These are phyloP conservation scores for Harpalus rufipes DNA, from an alignment of 2,888 invertebrate species.

Conservation along the genomic window DNA sequence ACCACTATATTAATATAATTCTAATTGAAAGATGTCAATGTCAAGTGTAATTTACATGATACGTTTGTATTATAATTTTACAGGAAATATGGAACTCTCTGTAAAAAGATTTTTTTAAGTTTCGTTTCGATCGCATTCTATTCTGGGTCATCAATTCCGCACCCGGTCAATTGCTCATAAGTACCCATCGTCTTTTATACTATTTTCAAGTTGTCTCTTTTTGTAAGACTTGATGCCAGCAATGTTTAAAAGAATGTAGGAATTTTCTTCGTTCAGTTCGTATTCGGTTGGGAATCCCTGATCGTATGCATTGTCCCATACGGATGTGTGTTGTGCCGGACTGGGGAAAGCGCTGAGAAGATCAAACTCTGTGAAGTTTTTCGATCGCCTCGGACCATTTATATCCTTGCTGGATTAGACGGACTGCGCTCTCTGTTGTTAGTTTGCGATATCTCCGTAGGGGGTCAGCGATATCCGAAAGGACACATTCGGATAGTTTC, in stretches of 20 bases:
- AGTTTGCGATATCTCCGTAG: conserved; percentile 38
- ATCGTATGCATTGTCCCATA: conserved; percentile 33
- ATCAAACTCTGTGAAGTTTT: conserved; percentile 32
- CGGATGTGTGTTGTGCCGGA: neutral
- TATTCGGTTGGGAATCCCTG: neutral
- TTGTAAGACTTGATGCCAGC: neutral
- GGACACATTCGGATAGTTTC: conserved; percentile 40
- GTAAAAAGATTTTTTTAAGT: no score
- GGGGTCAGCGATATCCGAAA: conserved; percentile 40
- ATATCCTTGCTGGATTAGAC: conserved; percentile 38
- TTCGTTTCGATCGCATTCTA: no score
- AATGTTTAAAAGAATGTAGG: neutral
- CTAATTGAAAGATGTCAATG: no score
- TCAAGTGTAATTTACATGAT: no score
- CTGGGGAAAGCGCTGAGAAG: conserved; percentile 10
- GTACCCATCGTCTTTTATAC: no score
- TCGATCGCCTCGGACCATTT: conserved; percentile 40
- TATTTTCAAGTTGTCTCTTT: neutral
- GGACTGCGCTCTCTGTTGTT: conserved; percentile 35
- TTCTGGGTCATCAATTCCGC: no score
- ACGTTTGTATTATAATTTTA: no score
- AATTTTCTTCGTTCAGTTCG: neutral
- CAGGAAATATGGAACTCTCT: no score
- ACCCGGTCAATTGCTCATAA: no score
- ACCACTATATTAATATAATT: no score